Conservation (phyloP, 2,888 invertebrate genomes). For the Oconnorella tubifera region DNA sequence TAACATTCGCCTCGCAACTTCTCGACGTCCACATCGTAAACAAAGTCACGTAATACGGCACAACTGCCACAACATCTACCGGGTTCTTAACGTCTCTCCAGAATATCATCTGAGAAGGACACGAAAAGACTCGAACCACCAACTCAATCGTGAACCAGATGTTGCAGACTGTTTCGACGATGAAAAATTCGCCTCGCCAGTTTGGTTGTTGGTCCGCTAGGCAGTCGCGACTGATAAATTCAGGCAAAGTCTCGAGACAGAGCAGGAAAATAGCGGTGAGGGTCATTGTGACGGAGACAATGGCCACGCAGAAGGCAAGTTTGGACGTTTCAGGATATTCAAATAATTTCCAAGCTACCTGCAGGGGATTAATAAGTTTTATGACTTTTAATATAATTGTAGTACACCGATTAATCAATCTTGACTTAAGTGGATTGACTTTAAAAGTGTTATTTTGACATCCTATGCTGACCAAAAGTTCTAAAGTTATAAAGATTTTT, state of each 20-base stretch:
- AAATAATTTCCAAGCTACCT: conserved; percentile 55
- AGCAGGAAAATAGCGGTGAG: conserved; percentile 55
- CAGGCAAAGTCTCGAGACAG: conserved; percentile 59
- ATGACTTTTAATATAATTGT: no score
- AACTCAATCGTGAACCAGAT: conserved; percentile 52
- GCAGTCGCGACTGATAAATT: conserved; percentile 42
- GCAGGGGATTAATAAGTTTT: no score
- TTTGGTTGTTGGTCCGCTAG: conserved; percentile 33
- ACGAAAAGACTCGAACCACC: conserved; percentile 39
- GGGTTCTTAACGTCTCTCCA: conserved; percentile 43
- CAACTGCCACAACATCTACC: conserved; percentile 48
- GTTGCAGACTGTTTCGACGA: conserved; percentile 50
- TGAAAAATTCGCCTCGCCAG: conserved; percentile 43
- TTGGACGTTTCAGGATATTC: conserved; percentile 56
- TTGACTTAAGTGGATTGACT: no score
- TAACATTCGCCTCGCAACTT: conserved; percentile 33
- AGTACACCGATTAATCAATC: no score
- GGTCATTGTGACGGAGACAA: conserved; percentile 55
- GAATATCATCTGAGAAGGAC: conserved; percentile 43
- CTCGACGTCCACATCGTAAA: conserved; percentile 36
- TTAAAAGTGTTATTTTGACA: no score
- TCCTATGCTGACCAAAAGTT: no score
- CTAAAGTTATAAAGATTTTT: no score
- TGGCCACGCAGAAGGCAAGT: conserved; percentile 52
- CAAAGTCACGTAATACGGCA: conserved; percentile 47